These are phyloP conservation scores for Callorhinus ursinus DNA, from an alignment of 2,113 vertebrate species.

Conservation along the genomic window DNA sequence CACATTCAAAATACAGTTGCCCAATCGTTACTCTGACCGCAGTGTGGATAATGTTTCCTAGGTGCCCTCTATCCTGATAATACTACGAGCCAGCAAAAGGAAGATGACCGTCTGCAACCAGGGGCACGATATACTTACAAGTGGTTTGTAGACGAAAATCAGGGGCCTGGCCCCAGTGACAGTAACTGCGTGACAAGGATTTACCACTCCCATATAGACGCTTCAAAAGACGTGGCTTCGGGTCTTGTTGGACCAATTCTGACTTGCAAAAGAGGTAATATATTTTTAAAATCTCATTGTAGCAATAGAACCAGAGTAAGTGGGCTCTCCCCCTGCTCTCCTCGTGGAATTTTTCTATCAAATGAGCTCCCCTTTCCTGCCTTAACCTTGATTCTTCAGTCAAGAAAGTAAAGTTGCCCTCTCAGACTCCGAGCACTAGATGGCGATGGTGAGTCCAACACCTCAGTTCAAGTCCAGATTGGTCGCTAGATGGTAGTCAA, in stretches of 20 bases:
- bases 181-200: conserved; percentile 89
- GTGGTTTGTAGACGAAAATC: conserved; percentile 87
- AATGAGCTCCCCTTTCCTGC: neutral
- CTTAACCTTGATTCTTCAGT: neutral
- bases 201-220: conserved; percentile 91
- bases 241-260: conserved; percentile 92
- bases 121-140: conserved; percentile 84
- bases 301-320: neutral
- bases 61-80: conserved; percentile 92
- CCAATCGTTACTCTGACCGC: neutral
- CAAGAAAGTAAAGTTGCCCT: neutral
- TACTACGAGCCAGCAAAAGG: conserved; percentile 83
- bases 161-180: conserved; percentile 86
- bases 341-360: neutral
- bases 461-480: neutral
- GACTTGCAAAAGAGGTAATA: conserved; percentile 92
- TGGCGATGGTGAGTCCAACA: neutral
- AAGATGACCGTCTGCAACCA: conserved; percentile 87
- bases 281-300: neutral
- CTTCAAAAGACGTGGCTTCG: conserved; percentile 89
- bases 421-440: neutral
- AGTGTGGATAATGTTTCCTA: conserved; percentile 57
- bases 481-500: conserved; percentile 17
- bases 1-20: neutral
- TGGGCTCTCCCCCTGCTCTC: neutral